Base-by-base conservation (phyloP, 2,888 invertebrate species). In the Cosmia trapezina region DNA sequence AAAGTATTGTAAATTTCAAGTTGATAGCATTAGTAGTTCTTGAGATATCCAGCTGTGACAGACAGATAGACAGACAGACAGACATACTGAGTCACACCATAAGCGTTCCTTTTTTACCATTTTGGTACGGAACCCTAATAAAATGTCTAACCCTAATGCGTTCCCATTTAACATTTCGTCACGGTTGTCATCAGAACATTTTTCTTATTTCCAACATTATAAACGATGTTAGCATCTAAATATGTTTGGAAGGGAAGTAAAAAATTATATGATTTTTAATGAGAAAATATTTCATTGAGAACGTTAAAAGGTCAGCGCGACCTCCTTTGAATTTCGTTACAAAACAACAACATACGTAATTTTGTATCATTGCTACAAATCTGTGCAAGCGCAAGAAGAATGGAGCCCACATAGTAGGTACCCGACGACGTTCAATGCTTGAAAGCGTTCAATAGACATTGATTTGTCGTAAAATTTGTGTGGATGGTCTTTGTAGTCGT, bases 401-500 rank as follows among this genome's bases (percentile, higher is more conserved):
- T 80, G 54, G 47, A 60, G 54, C 28, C 61, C 12, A 75, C 83
- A 63, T 80, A 70, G 75, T 70, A 68, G n/a, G n/a, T n/a, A 70
- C 57, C 45, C n/a, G n/a, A n/a, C n/a, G 37, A 56, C 67, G 80
- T 83, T 49, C 75, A 73, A 80, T 70, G 67, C 53, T 78, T 74
- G 74, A 82, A 84, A 79, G 76, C 73, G 67, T 76, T 76, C 76
- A 73, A 75, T 83, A 83, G 74, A 75, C 69, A 78, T 73, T 47
- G 83, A 81, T 74, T 81, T 69, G 62, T 86, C 80, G 83, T 83
- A 75, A 79, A 84, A 83, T 70, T 79, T 62, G 28, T 71, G 70
- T 75, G 73, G 81, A 70, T 73, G 59, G 67, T 78, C 80, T 84
- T 76, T 80, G 84, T 83, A 86, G 84, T 76, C 71, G 78, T 76